These are phyloP conservation scores for Amphimedon queenslandica DNA, from an alignment of 37 sponge, comb jelly and placozoan genomes.

Conservation along the genomic window DNA sequence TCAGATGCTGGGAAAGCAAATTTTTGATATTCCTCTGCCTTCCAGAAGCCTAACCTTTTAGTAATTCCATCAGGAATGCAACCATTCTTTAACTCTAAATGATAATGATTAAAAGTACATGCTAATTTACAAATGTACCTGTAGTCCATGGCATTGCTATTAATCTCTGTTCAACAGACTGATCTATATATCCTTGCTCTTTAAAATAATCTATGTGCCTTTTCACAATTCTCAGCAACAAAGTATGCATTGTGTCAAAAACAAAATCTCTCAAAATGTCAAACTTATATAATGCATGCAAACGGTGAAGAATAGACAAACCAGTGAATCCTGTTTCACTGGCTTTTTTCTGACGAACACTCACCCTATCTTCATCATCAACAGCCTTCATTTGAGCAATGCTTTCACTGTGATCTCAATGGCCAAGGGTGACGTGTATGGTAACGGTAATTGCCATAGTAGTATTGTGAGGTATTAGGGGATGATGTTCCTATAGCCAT, in stretches of 20 bases:
- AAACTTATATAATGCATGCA: not conserved
- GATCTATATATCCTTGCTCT: not conserved
- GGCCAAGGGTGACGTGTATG: not conserved
- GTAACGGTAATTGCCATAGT: constrained; percentile 15
- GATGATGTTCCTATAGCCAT: not conserved
- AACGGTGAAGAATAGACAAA: constrained; percentile 8
- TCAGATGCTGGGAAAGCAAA: constrained; percentile 31
- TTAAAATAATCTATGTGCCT: not conserved
- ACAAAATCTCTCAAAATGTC: constrained; percentile 12
- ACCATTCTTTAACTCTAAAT: constrained; percentile 31
- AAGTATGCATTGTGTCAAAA: constrained; percentile 23
- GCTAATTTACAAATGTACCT: constrained; percentile 8
- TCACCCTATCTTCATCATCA: constrained; percentile 9
- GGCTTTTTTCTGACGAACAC: constrained; percentile 12
- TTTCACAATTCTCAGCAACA: not conserved
- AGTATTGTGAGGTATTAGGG: not conserved
- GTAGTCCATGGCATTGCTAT: constrained; percentile 24
- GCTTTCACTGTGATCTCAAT: not conserved
- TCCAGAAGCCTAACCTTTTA: constrained; percentile 30
- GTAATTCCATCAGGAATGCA: constrained; percentile 30
- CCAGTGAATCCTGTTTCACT: constrained; percentile 21
- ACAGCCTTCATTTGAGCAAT: not conserved
- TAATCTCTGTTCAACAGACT: constrained; percentile 3
- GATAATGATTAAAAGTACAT: not conserved
- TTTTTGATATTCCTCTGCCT: constrained; percentile 55